phyloP scores from a whole-genome alignment of 2,888 invertebrate genomes.

The Eustalomyia histrio region DNA sequence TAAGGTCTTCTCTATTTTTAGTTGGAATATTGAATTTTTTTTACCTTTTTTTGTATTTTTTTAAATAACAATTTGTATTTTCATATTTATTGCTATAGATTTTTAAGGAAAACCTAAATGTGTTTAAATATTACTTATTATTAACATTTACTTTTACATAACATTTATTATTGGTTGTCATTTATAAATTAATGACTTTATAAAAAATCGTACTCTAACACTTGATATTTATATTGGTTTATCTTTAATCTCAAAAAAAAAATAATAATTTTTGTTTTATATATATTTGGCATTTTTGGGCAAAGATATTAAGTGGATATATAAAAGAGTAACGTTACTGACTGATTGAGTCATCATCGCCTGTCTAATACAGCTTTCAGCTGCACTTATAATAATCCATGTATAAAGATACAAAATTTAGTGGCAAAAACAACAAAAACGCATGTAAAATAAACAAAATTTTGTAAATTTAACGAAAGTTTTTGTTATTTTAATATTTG shows the following conservation, averaged over 20 bases:
- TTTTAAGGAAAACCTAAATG: background rate
- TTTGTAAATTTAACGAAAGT: too few relatives aligned
- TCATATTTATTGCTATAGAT: background rate
- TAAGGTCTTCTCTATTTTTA: conserved; percentile 14
- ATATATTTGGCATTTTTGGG: too few relatives aligned
- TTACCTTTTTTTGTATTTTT: background rate
- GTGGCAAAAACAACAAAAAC: too few relatives aligned
- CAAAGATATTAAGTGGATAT: too few relatives aligned
- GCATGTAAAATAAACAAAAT: too few relatives aligned
- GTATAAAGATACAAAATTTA: too few relatives aligned
- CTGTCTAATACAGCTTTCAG: too few relatives aligned
- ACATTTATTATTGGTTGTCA: conserved; percentile 41
- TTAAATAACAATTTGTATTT: conserved; percentile 7
- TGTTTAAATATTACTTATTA: conserved; percentile 31
- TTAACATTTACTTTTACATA: background rate
- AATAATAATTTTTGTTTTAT: too few relatives aligned
- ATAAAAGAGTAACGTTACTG: too few relatives aligned
- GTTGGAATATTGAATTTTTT: conserved; percentile 39
- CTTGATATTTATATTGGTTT: conserved; percentile 27
- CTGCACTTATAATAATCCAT: too few relatives aligned
- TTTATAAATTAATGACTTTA: conserved; percentile 42
- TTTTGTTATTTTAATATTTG: too few relatives aligned
- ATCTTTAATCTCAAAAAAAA: conserved; percentile 48
- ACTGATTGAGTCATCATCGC: too few relatives aligned
- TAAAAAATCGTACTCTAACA: background rate